Percentiles rank a stretch among this genome's conserved stretches.
phyloP scores from a whole-genome alignment of 2,113 vertebrate species.

The Strigops habroptila region DNA sequence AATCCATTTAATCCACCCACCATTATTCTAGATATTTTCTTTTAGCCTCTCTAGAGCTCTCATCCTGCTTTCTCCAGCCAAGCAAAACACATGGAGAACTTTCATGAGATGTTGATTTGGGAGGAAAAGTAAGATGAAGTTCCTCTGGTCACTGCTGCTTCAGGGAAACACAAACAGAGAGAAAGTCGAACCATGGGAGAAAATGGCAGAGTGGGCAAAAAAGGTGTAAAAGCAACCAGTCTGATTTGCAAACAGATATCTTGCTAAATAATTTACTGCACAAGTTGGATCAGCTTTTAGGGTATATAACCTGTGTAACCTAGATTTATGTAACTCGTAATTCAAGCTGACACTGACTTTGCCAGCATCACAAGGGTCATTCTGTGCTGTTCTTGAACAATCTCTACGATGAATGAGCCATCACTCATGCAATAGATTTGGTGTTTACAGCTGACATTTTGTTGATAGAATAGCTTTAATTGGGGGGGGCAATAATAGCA shows the following conservation, averaged over 20 bases:
- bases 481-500: rapidly evolving
- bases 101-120: rapidly evolving
- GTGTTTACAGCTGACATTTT: neutral
- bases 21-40: neutral
- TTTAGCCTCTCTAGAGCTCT: neutral
- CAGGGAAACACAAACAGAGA: neutral
- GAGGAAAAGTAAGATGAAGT: neutral
- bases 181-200: too few relatives aligned
- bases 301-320: neutral
- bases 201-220: neutral
- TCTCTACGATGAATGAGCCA: rapidly evolving
- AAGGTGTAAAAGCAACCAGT: rapidly evolving
- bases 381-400: neutral
- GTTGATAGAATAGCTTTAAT: neutral
- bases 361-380: neutral
- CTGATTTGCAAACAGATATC: neutral
- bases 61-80: neutral
- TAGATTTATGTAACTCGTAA: conserved; percentile 15
- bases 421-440: neutral
- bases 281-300: neutral
- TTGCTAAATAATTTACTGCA: neutral
- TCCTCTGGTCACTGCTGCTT: neutral
- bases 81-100: neutral
- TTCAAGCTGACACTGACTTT: neutral
- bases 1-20: neutral